A percentile compares a stretch with the other conserved stretches of the same genome.
phyloP scores from a whole-genome alignment of 2,113 vertebrate genomes.

The Chloropsis hardwickii region DNA sequence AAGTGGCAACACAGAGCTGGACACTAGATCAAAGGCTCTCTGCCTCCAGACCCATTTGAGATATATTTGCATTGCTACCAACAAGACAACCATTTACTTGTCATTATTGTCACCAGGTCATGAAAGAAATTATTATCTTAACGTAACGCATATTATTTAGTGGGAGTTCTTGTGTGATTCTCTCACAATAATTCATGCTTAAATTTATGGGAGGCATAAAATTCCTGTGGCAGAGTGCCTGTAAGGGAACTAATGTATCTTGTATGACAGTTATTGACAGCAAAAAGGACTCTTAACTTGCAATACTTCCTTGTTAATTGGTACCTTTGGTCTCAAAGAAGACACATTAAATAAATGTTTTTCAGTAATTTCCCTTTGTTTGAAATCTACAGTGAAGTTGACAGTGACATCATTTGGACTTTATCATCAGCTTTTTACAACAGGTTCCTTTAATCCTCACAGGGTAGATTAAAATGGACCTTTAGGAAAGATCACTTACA shows the following conservation, averaged over 20 bases:
- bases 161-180: neutral
- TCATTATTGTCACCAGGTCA: slow-evolving; percentile 7
- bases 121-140: slow-evolving; percentile 3
- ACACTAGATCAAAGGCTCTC: neutral
- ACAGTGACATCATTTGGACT: slow-evolving; percentile 2
- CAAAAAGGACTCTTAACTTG: slow-evolving; percentile 2
- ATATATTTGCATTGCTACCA: neutral
- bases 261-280: slow-evolving; percentile 46
- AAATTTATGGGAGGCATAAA: slow-evolving; percentile 18
- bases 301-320: slow-evolving; percentile 39
- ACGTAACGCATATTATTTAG: neutral
- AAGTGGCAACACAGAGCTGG: neutral
- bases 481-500: neutral
- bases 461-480: neutral
- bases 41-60: neutral
- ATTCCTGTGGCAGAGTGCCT: neutral
- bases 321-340: slow-evolving; percentile 26
- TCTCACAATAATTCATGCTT: slow-evolving; percentile 10
- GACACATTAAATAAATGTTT: slow-evolving; percentile 29
- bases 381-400: neutral
- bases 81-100: neutral
- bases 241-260: slow-evolving; percentile 35
- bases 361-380: slow-evolving; percentile 44
- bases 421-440: slow-evolving; percentile 12
- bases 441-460: neutral